A percentile compares a stretch with the other conserved stretches of the same genome.
These are phyloP conservation scores for Watsonalla binaria DNA, from an alignment of 2,888 invertebrate genomes.

Conservation along the genomic window DNA sequence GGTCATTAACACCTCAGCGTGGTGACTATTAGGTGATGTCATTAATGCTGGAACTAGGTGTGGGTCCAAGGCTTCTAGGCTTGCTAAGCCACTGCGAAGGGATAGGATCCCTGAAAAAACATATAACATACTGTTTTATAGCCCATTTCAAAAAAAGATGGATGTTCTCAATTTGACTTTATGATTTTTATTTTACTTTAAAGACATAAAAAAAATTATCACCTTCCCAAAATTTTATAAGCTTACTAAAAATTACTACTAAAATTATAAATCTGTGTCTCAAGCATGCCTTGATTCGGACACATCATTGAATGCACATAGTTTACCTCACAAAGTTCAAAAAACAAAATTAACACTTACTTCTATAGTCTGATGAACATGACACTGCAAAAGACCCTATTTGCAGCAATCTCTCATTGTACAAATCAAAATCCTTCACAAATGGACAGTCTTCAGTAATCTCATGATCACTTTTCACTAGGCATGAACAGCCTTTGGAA, in stretches of 20 bases:
- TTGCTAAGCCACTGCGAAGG: slow-evolving; percentile 81
- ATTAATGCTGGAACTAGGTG: slow-evolving; percentile 82
- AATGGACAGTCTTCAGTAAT: slow-evolving; percentile 64
- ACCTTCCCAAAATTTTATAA: too few species aligned
- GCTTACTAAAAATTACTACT: too few species aligned
- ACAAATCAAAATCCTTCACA: slow-evolving; percentile 82
- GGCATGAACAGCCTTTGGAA: slow-evolving; percentile 38
- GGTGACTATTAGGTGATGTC: slow-evolving; percentile 68
- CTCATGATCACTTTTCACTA: slow-evolving; percentile 30
- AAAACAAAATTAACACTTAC: slow-evolving; percentile 33
- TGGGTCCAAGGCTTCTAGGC: slow-evolving; percentile 82
- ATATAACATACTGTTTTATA: neutral
- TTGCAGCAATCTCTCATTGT: slow-evolving; percentile 82
- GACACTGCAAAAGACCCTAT: slow-evolving; percentile 85
- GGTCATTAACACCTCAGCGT: slow-evolving; percentile 70
- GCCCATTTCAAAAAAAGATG: too few species aligned
- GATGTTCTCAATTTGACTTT: too few species aligned
- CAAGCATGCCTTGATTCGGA: too few species aligned
- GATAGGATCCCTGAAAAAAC: slow-evolving; percentile 75
- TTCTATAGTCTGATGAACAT: slow-evolving; percentile 63
- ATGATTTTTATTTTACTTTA: too few species aligned
- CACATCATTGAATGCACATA: too few species aligned
- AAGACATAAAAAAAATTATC: too few species aligned
- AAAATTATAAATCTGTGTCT: too few species aligned
- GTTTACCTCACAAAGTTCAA: neutral